A percentile compares a stretch with the other conserved stretches of the same genome.
These are phyloP conservation scores for Saturnia pavonia DNA, from an alignment of 2,888 invertebrate species.

Conservation along the genomic window DNA sequence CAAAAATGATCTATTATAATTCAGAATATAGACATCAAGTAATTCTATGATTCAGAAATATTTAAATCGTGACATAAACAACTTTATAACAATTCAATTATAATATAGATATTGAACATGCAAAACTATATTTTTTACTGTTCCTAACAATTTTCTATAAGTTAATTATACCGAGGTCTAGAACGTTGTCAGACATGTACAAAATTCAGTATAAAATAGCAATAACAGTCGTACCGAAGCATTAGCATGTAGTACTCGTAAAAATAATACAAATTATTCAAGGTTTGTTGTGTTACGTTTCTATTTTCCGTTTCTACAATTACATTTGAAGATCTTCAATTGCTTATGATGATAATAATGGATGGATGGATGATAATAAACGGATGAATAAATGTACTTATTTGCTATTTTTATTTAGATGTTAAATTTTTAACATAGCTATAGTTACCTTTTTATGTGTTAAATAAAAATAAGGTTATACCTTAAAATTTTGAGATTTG, in stretches of 20 bases:
- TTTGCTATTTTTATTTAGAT: too few relatives aligned
- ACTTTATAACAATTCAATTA: neutral
- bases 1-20: neutral
- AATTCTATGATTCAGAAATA: too few relatives aligned
- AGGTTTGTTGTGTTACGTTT: neutral
- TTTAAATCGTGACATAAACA: neutral
- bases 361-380: too few relatives aligned
- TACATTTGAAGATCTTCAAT: neutral
- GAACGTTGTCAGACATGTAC: neutral
- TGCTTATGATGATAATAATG: too few relatives aligned
- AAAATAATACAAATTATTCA: neutral
- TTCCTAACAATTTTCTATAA: neutral
- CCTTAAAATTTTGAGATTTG: too few relatives aligned
- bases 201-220: neutral
- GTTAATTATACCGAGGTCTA: neutral
- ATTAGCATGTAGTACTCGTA: neutral
- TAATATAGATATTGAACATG: neutral
- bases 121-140: neutral
- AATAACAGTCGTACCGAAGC: neutral
- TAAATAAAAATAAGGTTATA: too few relatives aligned
- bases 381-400: too few relatives aligned
- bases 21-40: neutral
- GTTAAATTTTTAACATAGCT: too few relatives aligned
- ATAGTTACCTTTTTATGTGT: too few relatives aligned
- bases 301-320: neutral